A percentile compares a stretch with the other conserved stretches of the same genome.
These are phyloP conservation scores for Drosophila punjabiensis DNA, from an alignment of 1,140 invertebrate genomes.

Conservation along the genomic window DNA sequence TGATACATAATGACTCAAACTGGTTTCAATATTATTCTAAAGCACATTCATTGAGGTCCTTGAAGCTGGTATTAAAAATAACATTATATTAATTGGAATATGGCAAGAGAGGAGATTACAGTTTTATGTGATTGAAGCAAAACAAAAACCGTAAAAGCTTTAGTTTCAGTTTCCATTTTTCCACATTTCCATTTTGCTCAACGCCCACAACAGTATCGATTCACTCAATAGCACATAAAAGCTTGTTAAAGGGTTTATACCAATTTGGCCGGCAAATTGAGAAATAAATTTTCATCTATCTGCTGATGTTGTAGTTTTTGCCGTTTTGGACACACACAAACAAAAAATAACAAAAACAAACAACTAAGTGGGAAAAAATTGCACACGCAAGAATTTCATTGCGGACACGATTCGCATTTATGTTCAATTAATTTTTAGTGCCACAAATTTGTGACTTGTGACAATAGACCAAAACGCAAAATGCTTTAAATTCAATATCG, in stretches of 20 bases:
- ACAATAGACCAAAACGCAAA: constrained; percentile 9
- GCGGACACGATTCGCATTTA: constrained; percentile 12
- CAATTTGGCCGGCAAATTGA: constrained; percentile 30
- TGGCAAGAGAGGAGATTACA: not conserved
- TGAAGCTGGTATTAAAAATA: not conserved
- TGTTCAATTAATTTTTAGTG: constrained; percentile 18
- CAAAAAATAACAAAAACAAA: constrained; percentile 6
- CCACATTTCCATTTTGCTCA: not conserved
- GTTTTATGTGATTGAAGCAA: not conserved
- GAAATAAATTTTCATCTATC: constrained; percentile 31
- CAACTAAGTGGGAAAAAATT: not conserved
- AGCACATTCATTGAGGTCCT: no score
- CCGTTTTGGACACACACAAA: not conserved
- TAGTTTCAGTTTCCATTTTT: constrained; percentile 8
- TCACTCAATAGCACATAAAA: constrained; percentile 28
- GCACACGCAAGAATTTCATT: constrained; percentile 1
- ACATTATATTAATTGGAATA: not conserved
- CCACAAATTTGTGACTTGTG: constrained; percentile 3
- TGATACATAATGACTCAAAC: not conserved
- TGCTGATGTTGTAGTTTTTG: not conserved
- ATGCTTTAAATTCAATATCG: constrained; percentile 28
- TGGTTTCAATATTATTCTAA: not conserved
- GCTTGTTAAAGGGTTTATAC: constrained; percentile 27
- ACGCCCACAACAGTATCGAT: constrained; percentile 27
- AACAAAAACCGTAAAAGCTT: constrained; percentile 9